Conservation (phyloP, 1,140 invertebrate species). For the Colletes latitarsis region DNA sequence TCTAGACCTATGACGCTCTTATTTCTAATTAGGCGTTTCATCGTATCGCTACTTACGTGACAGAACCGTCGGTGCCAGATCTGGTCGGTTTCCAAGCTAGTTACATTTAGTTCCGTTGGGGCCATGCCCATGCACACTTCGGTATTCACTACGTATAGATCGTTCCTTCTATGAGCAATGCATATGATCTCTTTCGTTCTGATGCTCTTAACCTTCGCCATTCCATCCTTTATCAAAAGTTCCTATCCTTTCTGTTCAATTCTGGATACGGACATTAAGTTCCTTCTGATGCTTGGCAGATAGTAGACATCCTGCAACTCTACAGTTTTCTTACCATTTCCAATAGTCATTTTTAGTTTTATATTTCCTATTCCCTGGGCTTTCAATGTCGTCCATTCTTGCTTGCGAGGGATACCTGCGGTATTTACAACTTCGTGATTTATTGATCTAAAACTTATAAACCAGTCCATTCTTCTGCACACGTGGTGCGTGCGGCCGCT, state of each 20-base stretch:
- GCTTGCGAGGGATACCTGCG: background rate
- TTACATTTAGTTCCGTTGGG: background rate
- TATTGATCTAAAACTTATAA: background rate
- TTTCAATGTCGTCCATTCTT: background rate
- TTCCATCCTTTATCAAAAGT: background rate
- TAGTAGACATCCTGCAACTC: constrained; percentile 2
- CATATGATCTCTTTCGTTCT: background rate
- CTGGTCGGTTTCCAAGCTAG: background rate
- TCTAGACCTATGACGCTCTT: background rate
- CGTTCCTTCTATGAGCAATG: background rate
- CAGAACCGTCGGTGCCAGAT: constrained; percentile 20
- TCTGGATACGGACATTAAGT: constrained; percentile 1
- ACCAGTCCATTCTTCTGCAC: constrained; percentile 15
- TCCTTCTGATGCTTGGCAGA: constrained; percentile 4
- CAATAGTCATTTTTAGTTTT: background rate
- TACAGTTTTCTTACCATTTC: background rate
- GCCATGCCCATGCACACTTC: background rate
- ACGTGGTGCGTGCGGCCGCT: constrained; percentile 24
- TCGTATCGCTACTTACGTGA: background rate
- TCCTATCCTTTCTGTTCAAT: background rate
- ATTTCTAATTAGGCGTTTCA: background rate
- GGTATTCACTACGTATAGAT: background rate
- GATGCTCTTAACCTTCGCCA: background rate
- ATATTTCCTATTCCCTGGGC: constrained; percentile 6
- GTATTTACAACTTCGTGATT: background rate